Evolutionary conservation across 2,888 invertebrate species (phyloP), one percentile per base, ranked within the genome.

Genomic region (Troides oblongomaculatus): DNA sequence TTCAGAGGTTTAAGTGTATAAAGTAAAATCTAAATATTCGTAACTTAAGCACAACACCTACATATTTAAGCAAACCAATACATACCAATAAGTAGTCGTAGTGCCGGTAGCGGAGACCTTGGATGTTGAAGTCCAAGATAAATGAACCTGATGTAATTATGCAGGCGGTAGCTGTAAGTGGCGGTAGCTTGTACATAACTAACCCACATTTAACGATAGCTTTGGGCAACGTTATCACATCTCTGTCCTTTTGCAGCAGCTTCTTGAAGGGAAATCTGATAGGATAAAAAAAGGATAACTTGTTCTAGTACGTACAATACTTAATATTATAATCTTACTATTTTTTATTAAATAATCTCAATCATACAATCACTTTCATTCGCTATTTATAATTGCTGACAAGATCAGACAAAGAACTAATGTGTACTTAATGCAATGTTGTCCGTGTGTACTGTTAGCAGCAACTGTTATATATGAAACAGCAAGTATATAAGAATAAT

Each of bases 191-290:
- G 84, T 92, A 92, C 87, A 88, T 87, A 39, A 88, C 85, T 56
- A 89, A 78, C 0, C 92, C 92, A 57, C 92, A 92, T 72, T 92
- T 92, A n/a, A 92, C 90, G 18, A 90, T 87, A 2, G 92, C 92
- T 62, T 92, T 92, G 2, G 92, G 92, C 3, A 92, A 74, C 0
- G 84, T 76, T 0, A 80, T 68, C 2, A 92, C 82, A 75, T 92
- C 92, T 1, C 90, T 83, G 0, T 83, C 82, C 30, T 78, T 78
- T 75, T 92, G 92, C 0, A 88, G 57, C 17, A 86, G 53, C 72
- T 92, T 92, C 74, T 92, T 92, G 77, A 90, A 88, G 3, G 92
- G 92, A 70, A 92, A 92, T 77, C 92, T 92, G 53, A 18, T 56
- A 0, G 57, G 5, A 21, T 21, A 57, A 50, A 50, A 50, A 5